Percentiles rank a stretch among this genome's conserved stretches.
These are phyloP conservation scores for Subacronicta megacephala DNA, from an alignment of 2,888 invertebrate genomes.

Conservation along the genomic window DNA sequence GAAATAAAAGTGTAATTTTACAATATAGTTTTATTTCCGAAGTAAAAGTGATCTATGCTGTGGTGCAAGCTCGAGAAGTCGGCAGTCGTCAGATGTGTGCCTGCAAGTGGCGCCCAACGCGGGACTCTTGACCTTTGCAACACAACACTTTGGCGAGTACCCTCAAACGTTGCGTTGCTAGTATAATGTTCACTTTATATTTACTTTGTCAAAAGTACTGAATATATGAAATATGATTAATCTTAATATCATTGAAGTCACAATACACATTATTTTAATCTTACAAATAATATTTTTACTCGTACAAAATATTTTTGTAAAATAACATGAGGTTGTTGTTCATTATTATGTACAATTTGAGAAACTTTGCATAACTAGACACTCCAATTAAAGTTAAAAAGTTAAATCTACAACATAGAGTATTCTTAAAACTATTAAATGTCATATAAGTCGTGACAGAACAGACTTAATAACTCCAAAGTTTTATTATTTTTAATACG, in stretches of 20 bases:
- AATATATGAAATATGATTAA: too few species aligned
- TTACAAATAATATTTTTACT: neutral
- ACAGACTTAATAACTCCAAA: neutral
- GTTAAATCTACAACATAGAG: conserved; percentile 2
- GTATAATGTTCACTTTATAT: conserved; percentile 6
- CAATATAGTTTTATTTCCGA: too few species aligned
- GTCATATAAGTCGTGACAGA: neutral
- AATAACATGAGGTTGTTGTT: neutral
- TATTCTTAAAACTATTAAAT: conserved; percentile 14
- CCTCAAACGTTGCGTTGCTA: conserved; percentile 5
- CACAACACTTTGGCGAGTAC: conserved; percentile 1
- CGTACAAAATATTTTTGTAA: neutral
- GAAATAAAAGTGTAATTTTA: too few species aligned
- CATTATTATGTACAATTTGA: neutral
- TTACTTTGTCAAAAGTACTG: neutral
- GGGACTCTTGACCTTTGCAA: conserved; percentile 29
- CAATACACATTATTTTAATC: neutral
- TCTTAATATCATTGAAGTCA: neutral
- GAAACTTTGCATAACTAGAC: neutral
- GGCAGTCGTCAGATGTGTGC: conserved; percentile 35
- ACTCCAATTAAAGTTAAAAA: conserved; percentile 6
- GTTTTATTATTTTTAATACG: too few species aligned
- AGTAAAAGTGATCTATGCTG: conserved; percentile 28
- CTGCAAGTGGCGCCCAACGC: conserved; percentile 53
- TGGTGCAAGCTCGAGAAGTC: conserved; percentile 7